A percentile compares a stretch with the other conserved stretches of the same genome.
Evolutionary conservation across 2,113 vertebrate species (phyloP).

Genomic region (Oreochromis spilurus): DNA sequence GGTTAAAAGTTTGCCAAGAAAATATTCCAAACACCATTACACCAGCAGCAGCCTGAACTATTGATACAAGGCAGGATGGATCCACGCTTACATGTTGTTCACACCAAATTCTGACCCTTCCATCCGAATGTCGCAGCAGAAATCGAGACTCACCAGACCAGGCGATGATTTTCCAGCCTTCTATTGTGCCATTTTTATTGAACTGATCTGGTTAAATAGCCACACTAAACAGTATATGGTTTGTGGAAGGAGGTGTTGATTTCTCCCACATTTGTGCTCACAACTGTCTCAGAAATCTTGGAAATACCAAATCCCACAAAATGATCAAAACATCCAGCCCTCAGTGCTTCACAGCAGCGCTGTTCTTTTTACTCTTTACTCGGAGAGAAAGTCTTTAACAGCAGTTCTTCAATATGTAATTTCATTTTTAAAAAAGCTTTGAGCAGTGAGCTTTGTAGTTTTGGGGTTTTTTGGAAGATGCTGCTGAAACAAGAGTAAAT

Average conservation of each 20-base stretch:
- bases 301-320: not conserved
- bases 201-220: not conserved
- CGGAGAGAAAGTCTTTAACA: not conserved
- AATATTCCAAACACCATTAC: not conserved
- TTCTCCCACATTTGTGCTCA: not conserved
- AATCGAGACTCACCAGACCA: not conserved
- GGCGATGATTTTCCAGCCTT: not conserved
- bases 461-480: not conserved
- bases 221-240: not conserved
- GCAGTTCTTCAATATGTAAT: not conserved
- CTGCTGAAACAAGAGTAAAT: not conserved
- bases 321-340: not conserved
- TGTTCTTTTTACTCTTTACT: not conserved
- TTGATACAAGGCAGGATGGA: not conserved
- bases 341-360: not conserved
- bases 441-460: not conserved
- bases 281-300: not conserved
- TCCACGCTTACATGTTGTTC: not conserved
- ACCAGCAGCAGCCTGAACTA: not conserved
- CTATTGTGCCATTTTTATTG: not conserved
- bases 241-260: not conserved
- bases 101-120: not conserved
- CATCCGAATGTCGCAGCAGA: not conserved
- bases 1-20: no score
- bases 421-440: not conserved